phyloP scores from a whole-genome alignment of 1,140 invertebrate species.

The Pseudomyrmex concolor region DNA sequence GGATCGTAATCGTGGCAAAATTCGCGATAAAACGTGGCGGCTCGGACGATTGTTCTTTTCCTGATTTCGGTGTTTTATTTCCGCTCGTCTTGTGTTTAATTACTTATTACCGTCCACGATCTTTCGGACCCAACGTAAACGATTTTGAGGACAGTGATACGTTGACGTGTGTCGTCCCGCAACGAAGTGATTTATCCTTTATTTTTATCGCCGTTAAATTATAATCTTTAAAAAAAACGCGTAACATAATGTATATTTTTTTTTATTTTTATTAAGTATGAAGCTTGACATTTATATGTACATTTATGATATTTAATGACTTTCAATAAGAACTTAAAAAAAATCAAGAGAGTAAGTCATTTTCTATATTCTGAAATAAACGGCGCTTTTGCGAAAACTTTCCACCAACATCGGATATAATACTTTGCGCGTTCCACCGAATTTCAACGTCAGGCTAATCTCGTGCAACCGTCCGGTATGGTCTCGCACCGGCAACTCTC shows the following conservation, averaged over 20 bases:
- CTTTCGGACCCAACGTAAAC: not conserved
- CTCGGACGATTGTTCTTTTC: not conserved
- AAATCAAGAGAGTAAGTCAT: not conserved
- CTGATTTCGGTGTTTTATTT: not conserved
- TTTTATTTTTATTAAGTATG: too few relatives aligned
- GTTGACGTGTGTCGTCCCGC: not conserved
- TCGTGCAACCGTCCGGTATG: constrained; percentile 17
- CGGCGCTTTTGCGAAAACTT: not conserved
- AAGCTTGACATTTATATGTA: too few relatives aligned
- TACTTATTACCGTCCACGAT: not conserved
- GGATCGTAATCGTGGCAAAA: not conserved
- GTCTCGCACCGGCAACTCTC: constrained; percentile 27
- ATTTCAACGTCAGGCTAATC: constrained; percentile 31
- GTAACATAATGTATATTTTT: too few relatives aligned
- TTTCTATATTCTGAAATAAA: not conserved
- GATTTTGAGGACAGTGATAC: not conserved
- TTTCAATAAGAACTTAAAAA: too few relatives aligned
- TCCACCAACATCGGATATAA: not conserved
- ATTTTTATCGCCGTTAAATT: too few relatives aligned
- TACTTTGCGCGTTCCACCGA: not conserved
- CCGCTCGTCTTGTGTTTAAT: constrained; percentile 10
- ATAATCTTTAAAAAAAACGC: not conserved
- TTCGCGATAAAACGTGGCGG: constrained; percentile 11
- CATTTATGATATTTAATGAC: too few relatives aligned
- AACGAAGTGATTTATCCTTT: too few relatives aligned